Percentiles rank a stretch among this genome's conserved stretches.
Evolutionary conservation across 2,888 invertebrate species (phyloP).

Genomic region (Notocelia uddmanniana): DNA sequence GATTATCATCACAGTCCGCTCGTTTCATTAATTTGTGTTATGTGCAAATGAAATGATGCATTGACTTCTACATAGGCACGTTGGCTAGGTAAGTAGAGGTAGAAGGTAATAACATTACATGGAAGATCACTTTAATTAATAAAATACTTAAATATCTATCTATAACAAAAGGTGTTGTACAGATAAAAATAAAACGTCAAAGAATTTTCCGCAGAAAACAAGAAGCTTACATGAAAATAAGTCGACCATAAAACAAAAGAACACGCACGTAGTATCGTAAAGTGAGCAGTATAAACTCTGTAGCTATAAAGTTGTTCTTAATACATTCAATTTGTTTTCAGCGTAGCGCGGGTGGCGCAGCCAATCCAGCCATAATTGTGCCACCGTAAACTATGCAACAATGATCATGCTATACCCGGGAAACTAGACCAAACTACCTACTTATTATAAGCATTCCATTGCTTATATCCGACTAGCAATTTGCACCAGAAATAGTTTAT

Average conservation of each 20-base stretch:
- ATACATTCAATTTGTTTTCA: constrained; percentile 78
- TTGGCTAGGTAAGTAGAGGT: background rate
- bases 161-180: background rate
- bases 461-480: background rate
- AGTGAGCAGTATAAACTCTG: constrained; percentile 62
- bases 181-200: constrained; percentile 14
- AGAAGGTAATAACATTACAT: background rate
- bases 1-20: constrained; percentile 8
- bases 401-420: constrained; percentile 57
- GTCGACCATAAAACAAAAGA: constrained; percentile 69
- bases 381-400: constrained; percentile 71
- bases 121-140: constrained; percentile 2
- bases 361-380: constrained; percentile 65
- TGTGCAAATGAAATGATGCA: background rate
- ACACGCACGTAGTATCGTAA: constrained; percentile 71
- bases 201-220: constrained; percentile 32
- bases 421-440: constrained; percentile 39
- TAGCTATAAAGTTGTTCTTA: constrained; percentile 66
- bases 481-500: constrained; percentile 11
- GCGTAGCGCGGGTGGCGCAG: constrained; percentile 53
- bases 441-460: constrained; percentile 14
- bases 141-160: background rate
- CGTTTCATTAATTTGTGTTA: background rate
- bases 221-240: constrained; percentile 53
- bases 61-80: background rate